Evolutionary conservation across 2,797 vertebrate species (phyloP).

Genomic region (Anguilla pacifica): DNA sequence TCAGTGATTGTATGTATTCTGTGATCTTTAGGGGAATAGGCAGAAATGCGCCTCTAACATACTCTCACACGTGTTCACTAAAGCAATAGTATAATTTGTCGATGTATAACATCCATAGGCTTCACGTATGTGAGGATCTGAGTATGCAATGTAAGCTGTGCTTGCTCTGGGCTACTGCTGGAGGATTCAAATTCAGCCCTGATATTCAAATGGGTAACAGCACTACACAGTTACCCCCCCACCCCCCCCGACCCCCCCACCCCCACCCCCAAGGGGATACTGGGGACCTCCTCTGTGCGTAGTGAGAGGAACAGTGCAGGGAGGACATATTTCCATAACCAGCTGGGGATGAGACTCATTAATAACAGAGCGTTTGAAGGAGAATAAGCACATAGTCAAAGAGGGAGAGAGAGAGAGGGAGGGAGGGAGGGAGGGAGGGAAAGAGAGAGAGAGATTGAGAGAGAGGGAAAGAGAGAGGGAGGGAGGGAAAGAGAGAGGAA

Average conservation of each 20-base stretch:
- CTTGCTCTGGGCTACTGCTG: background rate
- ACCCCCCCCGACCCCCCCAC: too few relatives aligned
- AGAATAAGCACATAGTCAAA: background rate
- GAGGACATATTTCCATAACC: background rate
- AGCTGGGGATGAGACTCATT: background rate
- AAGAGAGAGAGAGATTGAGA: background rate
- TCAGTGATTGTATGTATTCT: too few relatives aligned
- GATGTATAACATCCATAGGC: background rate
- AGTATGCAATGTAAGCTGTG: background rate
- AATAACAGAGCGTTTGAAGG: background rate
- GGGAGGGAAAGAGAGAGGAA: background rate
- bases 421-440: background rate
- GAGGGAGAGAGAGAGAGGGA: conserved; percentile 19
- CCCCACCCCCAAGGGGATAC: background rate
- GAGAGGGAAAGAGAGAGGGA: background rate
- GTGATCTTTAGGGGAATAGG: too few relatives aligned
- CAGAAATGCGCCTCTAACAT: too few relatives aligned
- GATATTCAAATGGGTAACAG: background rate
- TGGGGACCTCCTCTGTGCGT: background rate
- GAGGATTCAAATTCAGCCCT: background rate
- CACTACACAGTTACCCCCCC: background rate
- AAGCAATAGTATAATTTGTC: background rate
- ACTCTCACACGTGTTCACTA: background rate
- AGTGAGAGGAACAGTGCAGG: background rate
- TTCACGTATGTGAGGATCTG: background rate